These are phyloP conservation scores for Oenanthe melanoleuca DNA, from an alignment of 2,113 vertebrate species.

Conservation along the genomic window DNA sequence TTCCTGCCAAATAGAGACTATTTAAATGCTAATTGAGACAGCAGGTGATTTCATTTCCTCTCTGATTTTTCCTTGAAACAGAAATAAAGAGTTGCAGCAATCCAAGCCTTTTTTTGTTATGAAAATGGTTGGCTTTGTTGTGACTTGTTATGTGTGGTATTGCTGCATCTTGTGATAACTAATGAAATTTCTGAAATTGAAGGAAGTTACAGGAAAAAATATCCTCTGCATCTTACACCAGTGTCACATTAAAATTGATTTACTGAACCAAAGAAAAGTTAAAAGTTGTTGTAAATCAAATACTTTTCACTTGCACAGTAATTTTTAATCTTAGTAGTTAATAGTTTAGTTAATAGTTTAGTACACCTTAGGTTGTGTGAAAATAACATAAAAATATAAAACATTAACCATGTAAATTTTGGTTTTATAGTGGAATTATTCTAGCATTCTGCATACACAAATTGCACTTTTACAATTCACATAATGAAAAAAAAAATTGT, in stretches of 20 bases:
- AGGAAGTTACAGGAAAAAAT: not conserved
- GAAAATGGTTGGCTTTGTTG: not conserved
- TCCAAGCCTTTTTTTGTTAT: not conserved
- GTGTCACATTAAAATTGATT: not conserved
- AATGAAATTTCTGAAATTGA: not conserved
- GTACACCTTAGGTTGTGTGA: not conserved
- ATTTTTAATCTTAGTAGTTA: not conserved
- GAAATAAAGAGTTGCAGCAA: not conserved
- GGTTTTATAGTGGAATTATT: not conserved
- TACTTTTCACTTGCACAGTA: not conserved
- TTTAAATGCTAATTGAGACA: conserved; percentile 33
- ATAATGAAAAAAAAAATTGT: not conserved
- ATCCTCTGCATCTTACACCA: not conserved
- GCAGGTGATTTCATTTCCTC: conserved; percentile 21
- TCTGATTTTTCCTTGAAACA: not conserved
- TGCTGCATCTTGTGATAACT: not conserved
- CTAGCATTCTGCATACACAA: not conserved
- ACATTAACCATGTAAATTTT: not conserved
- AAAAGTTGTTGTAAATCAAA: not conserved
- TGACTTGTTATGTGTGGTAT: not conserved
- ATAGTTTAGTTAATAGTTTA: not conserved
- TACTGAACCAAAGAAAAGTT: not conserved
- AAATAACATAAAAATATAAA: not conserved
- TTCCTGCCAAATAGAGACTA: not conserved
- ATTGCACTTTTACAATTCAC: not conserved